A percentile compares a stretch with the other conserved stretches of the same genome.
These are phyloP conservation scores for Hippocampus kuda DNA, from an alignment of 2,797 vertebrate species.

Conservation along the genomic window DNA sequence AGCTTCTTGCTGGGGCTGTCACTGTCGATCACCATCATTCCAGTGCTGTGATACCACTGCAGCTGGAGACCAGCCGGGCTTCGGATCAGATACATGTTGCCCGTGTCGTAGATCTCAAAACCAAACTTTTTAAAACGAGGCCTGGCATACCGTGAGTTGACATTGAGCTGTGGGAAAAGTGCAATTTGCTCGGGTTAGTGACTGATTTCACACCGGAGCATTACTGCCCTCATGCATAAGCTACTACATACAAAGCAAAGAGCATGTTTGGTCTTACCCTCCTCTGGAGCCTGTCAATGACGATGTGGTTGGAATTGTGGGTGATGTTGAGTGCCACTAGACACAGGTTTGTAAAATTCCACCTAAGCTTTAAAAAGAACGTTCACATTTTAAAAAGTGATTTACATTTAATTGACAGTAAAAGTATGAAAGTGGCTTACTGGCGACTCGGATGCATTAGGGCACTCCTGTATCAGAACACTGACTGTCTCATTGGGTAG, in stretches of 20 bases:
- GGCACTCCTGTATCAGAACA: constrained; percentile 77
- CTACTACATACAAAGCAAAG: background rate
- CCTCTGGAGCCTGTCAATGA: constrained; percentile 80
- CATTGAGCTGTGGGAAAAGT: constrained; percentile 66
- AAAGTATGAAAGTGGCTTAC: constrained; percentile 57
- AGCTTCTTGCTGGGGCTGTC: constrained; percentile 66
- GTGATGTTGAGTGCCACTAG: constrained; percentile 82
- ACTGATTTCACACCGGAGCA: background rate
- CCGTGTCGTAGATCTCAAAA: constrained; percentile 87
- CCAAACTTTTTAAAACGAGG: constrained; percentile 85
- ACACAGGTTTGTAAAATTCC: constrained; percentile 82
- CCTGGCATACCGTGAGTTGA: constrained; percentile 79
- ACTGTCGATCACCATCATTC: constrained; percentile 86
- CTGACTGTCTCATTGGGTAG: constrained; percentile 78
- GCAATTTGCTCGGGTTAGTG: background rate
- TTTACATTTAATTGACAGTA: background rate
- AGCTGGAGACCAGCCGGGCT: constrained; percentile 81
- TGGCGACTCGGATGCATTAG: constrained; percentile 55
- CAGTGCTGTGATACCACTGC: constrained; percentile 93
- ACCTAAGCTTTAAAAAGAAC: constrained; percentile 65
- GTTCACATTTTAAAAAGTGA: constrained; percentile 3
- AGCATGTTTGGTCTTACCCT: constrained; percentile 64
- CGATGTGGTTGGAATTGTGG: constrained; percentile 74
- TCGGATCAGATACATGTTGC: constrained; percentile 86
- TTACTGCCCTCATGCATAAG: background rate